Conservation (phyloP, 2,113 vertebrate species). For the human region DNA sequence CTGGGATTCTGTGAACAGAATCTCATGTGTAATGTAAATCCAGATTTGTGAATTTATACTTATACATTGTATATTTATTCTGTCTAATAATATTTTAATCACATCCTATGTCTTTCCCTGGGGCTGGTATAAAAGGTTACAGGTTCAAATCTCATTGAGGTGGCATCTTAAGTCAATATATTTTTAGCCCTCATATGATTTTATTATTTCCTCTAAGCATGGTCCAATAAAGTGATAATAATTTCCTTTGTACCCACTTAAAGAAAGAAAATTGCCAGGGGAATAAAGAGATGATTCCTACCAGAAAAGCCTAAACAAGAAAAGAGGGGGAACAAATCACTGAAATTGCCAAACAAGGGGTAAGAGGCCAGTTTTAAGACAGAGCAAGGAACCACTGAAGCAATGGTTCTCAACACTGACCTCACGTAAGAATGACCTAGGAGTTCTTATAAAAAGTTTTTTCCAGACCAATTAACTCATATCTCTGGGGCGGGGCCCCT, state of each 20-base stretch:
- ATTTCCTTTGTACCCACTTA: not conserved
- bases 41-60: not conserved
- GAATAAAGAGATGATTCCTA: constrained; percentile 15
- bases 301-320: not conserved
- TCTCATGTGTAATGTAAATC: constrained; percentile 30
- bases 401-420: not conserved
- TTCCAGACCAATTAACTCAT: not conserved
- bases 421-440: not conserved
- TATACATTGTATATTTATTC: not conserved
- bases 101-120: constrained; percentile 7
- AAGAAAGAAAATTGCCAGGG: constrained; percentile 11
- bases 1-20: not conserved
- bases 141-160: not conserved
- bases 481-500: accelerated
- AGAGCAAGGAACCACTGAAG: not conserved
- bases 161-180: not conserved
- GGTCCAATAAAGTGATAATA: not conserved
- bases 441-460: not conserved
- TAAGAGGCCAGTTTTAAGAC: not conserved
- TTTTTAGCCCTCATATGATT: constrained; percentile 29
- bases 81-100: constrained; percentile 31
- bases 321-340: not conserved
- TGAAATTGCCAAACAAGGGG: constrained; percentile 1
- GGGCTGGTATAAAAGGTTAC: constrained; percentile 46
- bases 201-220: constrained; percentile 51